phyloP scores from a whole-genome alignment of 1,140 invertebrate species.

The Calliopsis andreniformis region DNA sequence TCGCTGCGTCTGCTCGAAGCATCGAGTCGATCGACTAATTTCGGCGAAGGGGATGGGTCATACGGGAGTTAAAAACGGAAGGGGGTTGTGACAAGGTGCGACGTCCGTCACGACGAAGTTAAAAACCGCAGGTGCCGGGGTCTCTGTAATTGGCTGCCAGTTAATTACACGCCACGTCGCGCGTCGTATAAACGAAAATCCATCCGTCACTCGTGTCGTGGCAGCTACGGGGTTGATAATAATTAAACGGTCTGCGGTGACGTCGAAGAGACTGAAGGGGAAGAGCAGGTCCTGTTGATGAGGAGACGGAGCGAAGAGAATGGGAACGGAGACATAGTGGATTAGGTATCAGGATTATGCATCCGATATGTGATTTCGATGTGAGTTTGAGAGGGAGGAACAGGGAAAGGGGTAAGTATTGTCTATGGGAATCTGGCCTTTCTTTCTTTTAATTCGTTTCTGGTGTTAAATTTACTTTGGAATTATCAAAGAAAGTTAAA shows the following conservation, averaged over 20 bases:
- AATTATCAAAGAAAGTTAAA: too few species aligned
- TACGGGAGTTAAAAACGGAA: not conserved
- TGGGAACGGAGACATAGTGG: slow-evolving; percentile 16
- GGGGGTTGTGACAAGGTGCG: not conserved
- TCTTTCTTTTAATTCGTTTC: too few species aligned
- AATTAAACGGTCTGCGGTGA: slow-evolving; percentile 46
- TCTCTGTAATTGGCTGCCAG: slow-evolving; percentile 47
- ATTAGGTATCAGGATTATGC: slow-evolving; percentile 21
- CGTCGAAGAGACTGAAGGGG: slow-evolving; percentile 2
- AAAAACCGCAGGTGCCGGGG: slow-evolving; percentile 9
- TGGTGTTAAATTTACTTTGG: too few species aligned
- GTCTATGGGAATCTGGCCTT: too few species aligned
- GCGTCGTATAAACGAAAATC: slow-evolving; percentile 51
- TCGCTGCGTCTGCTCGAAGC: too few species aligned
- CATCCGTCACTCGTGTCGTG: slow-evolving; percentile 31
- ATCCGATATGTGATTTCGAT: slow-evolving; percentile 2
- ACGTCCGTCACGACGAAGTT: too few species aligned
- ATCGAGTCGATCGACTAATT: not conserved
- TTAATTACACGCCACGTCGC: slow-evolving; percentile 50
- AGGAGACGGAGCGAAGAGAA: slow-evolving; percentile 1
- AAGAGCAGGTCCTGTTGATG: not conserved
- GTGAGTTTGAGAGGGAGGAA: not conserved
- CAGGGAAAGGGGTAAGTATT: too few species aligned
- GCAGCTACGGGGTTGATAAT: slow-evolving; percentile 43
- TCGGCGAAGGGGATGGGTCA: not conserved